These are phyloP conservation scores for Rhopalosiphum nymphaeae DNA, from an alignment of 2,888 invertebrate species.

Conservation along the genomic window DNA sequence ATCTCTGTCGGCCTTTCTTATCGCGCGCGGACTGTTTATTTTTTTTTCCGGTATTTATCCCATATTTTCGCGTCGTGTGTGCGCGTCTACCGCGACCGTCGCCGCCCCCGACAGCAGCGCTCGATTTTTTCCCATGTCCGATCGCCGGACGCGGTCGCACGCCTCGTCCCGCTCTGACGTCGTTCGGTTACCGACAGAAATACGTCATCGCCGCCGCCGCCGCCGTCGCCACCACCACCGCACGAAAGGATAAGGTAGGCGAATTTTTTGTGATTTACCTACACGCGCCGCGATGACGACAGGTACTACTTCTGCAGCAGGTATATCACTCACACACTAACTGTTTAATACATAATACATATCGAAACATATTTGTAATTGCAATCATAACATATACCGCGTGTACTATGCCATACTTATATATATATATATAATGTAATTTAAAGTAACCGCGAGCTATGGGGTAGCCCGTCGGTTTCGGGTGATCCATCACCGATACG, in stretches of 20 bases:
- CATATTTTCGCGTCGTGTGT: background rate
- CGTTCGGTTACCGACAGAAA: background rate
- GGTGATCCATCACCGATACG: too few relatives aligned
- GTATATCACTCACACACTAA: background rate
- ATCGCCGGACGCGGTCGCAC: constrained; percentile 1
- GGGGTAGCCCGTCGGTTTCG: too few relatives aligned
- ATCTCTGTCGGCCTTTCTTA: background rate
- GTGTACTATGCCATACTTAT: too few relatives aligned
- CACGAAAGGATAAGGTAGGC: constrained; percentile 42
- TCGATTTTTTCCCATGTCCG: constrained; percentile 31
- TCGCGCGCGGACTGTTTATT: background rate
- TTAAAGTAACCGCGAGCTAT: too few relatives aligned
- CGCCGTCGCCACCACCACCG: background rate
- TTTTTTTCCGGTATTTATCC: background rate
- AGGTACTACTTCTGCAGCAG: background rate
- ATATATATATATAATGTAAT: too few relatives aligned
- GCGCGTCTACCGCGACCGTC: background rate
- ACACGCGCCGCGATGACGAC: background rate
- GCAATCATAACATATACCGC: too few relatives aligned
- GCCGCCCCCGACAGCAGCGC: background rate
- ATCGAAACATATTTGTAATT: too few relatives aligned
- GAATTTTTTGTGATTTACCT: background rate
- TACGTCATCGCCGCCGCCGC: background rate
- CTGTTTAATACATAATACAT: too few relatives aligned
- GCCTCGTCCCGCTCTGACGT: background rate